Base-by-base conservation (phyloP, 2,888 invertebrate genomes). In the Serrognathus titanus region DNA sequence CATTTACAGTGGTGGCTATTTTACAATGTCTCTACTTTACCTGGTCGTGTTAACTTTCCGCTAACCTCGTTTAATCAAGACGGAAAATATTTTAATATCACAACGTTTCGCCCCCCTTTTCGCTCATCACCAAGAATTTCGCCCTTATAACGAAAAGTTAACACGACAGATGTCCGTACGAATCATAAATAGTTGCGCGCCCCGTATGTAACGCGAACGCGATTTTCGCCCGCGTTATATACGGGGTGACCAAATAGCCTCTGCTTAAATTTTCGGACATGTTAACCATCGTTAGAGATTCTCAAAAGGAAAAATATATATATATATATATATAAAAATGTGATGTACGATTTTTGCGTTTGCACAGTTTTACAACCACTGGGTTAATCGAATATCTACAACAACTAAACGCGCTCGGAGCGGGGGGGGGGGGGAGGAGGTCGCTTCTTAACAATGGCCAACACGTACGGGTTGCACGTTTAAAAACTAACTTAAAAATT, bases 401-500 rank as follows among this genome's bases (percentile, higher is more conserved):
- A 43, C 20, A 13, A 16, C 16, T 2, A 45, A 45, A 45, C 20
- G 7, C 12, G 20, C 24, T 2, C 16, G 16, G 16, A 3, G 16
- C 0, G 3, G 16, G 16, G 16, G 16, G 16, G 1, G 16, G 0
- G 16, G 16, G 16, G 20, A 16, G 45, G 46, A 45, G 39, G 35
- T 48, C 47, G 13, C 36, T 45, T 12, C 69, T 68, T 70, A 70
- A 73, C 74, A 71, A 69, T 71, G 70, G 73, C 69, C 70, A 72
- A 71, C 69, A 70, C 68, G 61, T 60, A 64, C 63, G 69, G 49
- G 55, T 43, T 31, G 51, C 35, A 39, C 43, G 20, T 43, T 52
- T 37, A 68, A 71, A 71, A 72, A 67, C 70, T 75, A 76, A 72
- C 70, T 73, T 74, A 74, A 73, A 63, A 64, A 70, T 7, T 45